Conservation (phyloP, 2,888 invertebrate species). For the Amorpha juglandis region DNA sequence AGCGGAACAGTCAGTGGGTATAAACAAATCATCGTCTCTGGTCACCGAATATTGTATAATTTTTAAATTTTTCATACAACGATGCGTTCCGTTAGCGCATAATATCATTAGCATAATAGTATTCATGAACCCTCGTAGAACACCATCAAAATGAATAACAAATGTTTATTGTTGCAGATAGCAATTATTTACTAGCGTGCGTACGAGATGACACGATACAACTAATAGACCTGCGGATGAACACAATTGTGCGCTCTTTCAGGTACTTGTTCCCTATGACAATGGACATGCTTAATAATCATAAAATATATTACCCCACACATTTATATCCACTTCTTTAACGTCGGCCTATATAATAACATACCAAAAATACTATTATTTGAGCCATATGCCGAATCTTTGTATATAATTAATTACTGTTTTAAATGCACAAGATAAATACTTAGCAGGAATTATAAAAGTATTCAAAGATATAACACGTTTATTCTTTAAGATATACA, state of each 20-base stretch:
- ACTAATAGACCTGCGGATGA: constrained; percentile 97
- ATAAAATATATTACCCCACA: constrained; percentile 7
- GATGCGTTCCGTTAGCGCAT: constrained; percentile 24
- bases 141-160: constrained; percentile 32
- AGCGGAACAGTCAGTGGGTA: constrained; percentile 41
- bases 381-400: neutral
- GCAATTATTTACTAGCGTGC: constrained; percentile 94
- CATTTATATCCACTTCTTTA: neutral
- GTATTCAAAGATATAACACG: neutral
- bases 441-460: neutral
- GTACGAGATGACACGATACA: constrained; percentile 98
- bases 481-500: neutral
- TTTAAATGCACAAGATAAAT: constrained; percentile 4
- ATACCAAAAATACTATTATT: constrained; percentile 5
- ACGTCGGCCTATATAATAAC: neutral
- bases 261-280: constrained; percentile 82
- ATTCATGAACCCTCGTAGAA: constrained; percentile 16
- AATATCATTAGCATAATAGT: constrained; percentile 23
- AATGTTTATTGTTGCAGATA: constrained; percentile 86
- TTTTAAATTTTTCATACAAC: constrained; percentile 46
- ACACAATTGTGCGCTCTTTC: constrained; percentile 94
- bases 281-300: constrained; percentile 2
- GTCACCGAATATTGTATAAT: constrained; percentile 49
- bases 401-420: neutral
- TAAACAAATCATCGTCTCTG: constrained; percentile 48